Base-by-base conservation (phyloP, 2,797 vertebrate genomes). In the Echiichthys vipera region DNA sequence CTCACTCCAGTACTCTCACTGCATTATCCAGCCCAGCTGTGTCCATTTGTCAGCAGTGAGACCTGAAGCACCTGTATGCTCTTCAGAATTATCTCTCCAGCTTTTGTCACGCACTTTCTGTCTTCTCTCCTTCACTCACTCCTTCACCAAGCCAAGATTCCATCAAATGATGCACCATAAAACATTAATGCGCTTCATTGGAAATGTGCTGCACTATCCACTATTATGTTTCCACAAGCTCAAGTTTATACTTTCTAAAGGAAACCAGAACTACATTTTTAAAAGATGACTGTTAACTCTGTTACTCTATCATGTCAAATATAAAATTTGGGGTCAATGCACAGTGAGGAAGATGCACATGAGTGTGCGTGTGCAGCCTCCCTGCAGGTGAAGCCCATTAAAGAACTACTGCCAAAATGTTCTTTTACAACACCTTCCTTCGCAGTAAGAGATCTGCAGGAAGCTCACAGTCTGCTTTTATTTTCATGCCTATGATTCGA, bases 101-200 rank as follows among this genome's bases (percentile, higher is more conserved):
- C 30, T 71, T 54, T 53, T 68, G 81, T 84, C 84, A 78, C 36
- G n/a, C 62, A 72, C 53, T 25, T 12, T 58, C 46, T 63, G 42
- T 69, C 67, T 59, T 58, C 49, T 53, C 34, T 51, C 62, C 43
- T 62, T 81, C 45, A 20, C 55, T 54, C 43, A 1, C 37, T 57
- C 40, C 27, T n/a, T 62, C 37, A 18, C 10, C 2, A 57, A 65
- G 79, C 79, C 79, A 86, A 83, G 67, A 79, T 63, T 78, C 70
- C 58, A 40, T 77, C 72, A 74, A 32, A 53, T 18, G 37, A 50
- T 34, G 11, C 30, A 56, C 7, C 51, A 50, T 80, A 71, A 83
- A 77, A 75, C 61, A 29, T 25, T 18, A n/a, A 53, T 22, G 43
- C 47, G 55, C 22, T 53, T 22, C 47, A 39, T 46, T 50, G 45